phyloP scores from a whole-genome alignment of 23 tunicate species.

The Ciona savignyi region DNA sequence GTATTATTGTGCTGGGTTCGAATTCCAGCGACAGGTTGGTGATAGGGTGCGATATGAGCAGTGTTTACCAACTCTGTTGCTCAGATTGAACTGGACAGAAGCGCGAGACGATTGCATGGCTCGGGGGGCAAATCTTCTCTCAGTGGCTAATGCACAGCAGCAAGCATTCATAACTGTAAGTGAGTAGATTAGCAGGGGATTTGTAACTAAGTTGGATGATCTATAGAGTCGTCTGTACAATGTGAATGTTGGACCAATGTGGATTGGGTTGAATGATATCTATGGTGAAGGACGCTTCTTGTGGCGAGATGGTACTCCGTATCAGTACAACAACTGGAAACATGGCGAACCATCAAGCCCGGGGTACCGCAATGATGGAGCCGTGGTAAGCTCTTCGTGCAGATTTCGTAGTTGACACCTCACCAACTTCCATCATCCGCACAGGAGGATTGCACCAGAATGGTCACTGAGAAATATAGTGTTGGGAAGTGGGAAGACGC shows the following conservation, averaged over 20 bases:
- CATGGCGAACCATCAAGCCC: conserved; percentile 79
- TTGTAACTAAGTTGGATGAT: background rate
- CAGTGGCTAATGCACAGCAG: conserved; percentile 77
- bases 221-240: conserved; percentile 43
- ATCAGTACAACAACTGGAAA: conserved; percentile 65
- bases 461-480: conserved; percentile 53
- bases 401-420: background rate
- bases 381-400: background rate
- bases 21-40: conserved; percentile 37
- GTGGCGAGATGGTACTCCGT: conserved; percentile 94
- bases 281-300: conserved; percentile 58
- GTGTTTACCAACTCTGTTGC: background rate
- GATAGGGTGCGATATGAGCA: background rate
- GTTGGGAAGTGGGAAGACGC: conserved; percentile 83
- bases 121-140: conserved; percentile 73
- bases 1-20: conserved; percentile 60
- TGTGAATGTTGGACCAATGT: conserved; percentile 39
- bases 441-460: conserved; percentile 72
- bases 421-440: background rate
- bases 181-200: background rate
- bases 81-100: conserved; percentile 87
- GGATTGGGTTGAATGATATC: conserved; percentile 86
- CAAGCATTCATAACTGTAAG: conserved; percentile 82
- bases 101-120: conserved; percentile 95
- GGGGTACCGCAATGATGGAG: conserved; percentile 28